These are phyloP conservation scores for Hymenopus coronatus DNA, from an alignment of 2,888 invertebrate species.

Conservation along the genomic window DNA sequence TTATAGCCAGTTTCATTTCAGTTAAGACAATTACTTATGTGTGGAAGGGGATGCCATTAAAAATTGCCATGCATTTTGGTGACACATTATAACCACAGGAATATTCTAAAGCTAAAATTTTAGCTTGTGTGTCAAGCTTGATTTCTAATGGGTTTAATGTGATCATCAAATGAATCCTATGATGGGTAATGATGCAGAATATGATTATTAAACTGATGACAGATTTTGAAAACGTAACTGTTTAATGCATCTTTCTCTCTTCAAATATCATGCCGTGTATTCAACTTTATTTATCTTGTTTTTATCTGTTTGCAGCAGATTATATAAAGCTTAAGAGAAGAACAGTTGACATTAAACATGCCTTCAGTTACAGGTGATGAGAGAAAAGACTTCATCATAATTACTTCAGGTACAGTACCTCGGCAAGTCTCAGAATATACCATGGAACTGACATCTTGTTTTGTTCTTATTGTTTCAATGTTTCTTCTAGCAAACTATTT, in stretches of 20 bases:
- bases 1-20: background rate
- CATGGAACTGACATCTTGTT: no score
- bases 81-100: no score
- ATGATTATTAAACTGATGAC: no score
- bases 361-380: conserved; percentile 10
- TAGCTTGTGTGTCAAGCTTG: no score
- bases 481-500: conserved; percentile 29
- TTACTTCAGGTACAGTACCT: conserved; percentile 22
- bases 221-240: no score
- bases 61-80: background rate
- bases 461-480: background rate
- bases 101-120: no score
- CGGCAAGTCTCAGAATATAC: background rate
- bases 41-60: background rate
- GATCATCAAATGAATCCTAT: no score
- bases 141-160: no score
- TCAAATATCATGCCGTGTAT: no score
- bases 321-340: background rate
- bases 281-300: background rate
- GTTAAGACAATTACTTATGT: background rate
- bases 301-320: background rate
- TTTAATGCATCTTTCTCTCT: no score
- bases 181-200: no score
- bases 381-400: conserved; percentile 29
- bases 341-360: background rate